phyloP scores from a whole-genome alignment of 2,797 vertebrate species.

The Tinamus major region DNA sequence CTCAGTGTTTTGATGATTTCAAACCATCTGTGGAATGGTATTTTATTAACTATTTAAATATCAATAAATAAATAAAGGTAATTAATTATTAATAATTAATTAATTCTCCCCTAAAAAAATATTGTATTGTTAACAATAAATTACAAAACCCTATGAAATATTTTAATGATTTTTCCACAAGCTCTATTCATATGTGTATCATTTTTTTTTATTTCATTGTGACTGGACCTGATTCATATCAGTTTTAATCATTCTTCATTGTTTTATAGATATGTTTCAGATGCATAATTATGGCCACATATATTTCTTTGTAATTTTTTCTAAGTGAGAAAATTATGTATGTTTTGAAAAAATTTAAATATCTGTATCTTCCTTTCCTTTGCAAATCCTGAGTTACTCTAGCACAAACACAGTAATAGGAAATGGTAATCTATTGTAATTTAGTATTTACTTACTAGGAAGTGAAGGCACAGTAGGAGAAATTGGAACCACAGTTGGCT shows the following conservation, averaged over 20 bases:
- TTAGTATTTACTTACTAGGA: conserved; percentile 81
- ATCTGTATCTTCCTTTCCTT: not conserved
- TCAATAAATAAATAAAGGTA: too few species aligned
- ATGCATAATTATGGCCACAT: not conserved
- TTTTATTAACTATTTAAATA: not conserved
- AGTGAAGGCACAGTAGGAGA: conserved; percentile 68
- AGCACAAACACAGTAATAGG: not conserved
- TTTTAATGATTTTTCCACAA: not conserved
- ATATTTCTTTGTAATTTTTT: not conserved
- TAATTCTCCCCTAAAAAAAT: not conserved
- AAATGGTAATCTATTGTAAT: not conserved
- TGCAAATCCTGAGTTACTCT: not conserved
- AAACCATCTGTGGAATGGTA: not conserved
- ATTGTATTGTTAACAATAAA: not conserved
- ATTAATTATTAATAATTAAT: too few species aligned
- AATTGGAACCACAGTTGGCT: conserved; percentile 86
- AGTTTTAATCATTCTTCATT: not conserved
- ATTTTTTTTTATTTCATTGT: not conserved
- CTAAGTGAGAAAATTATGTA: not conserved
- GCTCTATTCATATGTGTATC: not conserved
- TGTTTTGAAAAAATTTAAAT: not conserved
- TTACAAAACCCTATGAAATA: not conserved
- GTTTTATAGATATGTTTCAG: not conserved
- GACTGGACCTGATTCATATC: not conserved
- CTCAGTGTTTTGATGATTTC: not conserved